Conservation (phyloP, 2,113 vertebrate species). For the Centrocercus urophasianus region DNA sequence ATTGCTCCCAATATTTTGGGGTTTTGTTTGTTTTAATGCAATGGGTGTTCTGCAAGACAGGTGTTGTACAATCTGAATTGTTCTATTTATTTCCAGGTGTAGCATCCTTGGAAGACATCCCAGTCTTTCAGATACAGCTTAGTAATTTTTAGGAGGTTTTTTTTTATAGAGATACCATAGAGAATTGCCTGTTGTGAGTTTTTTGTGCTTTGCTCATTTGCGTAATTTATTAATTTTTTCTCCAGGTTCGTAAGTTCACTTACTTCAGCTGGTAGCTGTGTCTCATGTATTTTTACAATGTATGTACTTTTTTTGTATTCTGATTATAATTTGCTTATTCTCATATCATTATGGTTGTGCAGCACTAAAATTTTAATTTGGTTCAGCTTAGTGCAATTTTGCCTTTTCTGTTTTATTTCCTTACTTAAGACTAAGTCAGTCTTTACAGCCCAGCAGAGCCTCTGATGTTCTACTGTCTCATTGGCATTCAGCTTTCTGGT, state of each 20-base stretch:
- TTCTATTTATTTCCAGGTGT: conserved; percentile 52
- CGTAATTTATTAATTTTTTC: conserved; percentile 34
- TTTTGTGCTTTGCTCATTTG: conserved; percentile 7
- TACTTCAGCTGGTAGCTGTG: neutral
- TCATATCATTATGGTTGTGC: neutral
- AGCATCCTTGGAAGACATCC: conserved; percentile 43
- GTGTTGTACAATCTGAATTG: conserved; percentile 21
- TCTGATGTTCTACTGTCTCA: neutral
- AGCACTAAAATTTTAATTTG: neutral
- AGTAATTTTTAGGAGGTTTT: conserved; percentile 13
- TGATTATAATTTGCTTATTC: neutral
- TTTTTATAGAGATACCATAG: neutral
- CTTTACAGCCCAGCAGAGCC: neutral
- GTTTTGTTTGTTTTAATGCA: conserved; percentile 24
- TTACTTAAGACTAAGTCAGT: neutral
- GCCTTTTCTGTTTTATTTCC: neutral
- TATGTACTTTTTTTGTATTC: neutral
- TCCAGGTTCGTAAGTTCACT: neutral
- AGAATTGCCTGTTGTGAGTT: neutral
- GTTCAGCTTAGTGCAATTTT: neutral
- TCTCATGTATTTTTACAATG: neutral
- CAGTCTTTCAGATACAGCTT: conserved; percentile 23
- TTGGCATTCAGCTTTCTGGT: conserved; percentile 35
- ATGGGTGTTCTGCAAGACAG: conserved; percentile 22
- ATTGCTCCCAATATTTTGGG: neutral